A percentile compares a stretch with the other conserved stretches of the same genome.
phyloP scores from a whole-genome alignment of 2,888 invertebrate species.

The Drosophila pseudotalamancana region DNA sequence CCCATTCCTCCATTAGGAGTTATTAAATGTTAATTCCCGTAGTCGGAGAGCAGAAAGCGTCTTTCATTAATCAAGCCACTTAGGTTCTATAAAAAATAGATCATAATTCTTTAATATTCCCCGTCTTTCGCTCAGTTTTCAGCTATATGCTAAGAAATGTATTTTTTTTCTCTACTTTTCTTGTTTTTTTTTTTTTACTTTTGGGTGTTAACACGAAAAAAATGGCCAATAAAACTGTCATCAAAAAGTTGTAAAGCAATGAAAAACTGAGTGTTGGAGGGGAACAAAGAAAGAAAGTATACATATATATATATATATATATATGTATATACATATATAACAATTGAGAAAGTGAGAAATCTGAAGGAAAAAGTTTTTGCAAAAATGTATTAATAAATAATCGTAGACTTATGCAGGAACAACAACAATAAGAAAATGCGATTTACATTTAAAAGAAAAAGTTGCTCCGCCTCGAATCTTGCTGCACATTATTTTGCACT shows the following conservation, averaged over 20 bases:
- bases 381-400: slow-evolving; percentile 55
- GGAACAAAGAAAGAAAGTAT: background rate
- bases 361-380: slow-evolving; percentile 56
- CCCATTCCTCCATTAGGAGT: slow-evolving; percentile 23
- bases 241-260: slow-evolving; percentile 79
- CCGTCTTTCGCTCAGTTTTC: background rate
- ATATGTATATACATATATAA: slow-evolving; percentile 40
- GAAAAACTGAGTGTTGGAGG: slow-evolving; percentile 70
- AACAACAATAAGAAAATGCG: slow-evolving; percentile 9
- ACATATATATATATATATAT: too few species aligned
- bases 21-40: slow-evolving; percentile 15
- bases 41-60: background rate
- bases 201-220: slow-evolving; percentile 27
- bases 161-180: slow-evolving; percentile 5
- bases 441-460: slow-evolving; percentile 44
- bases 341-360: slow-evolving; percentile 31
- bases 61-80: slow-evolving; percentile 39
- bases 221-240: slow-evolving; percentile 75
- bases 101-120: slow-evolving; percentile 48
- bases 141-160: slow-evolving; percentile 40
- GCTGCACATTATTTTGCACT: slow-evolving; percentile 77
- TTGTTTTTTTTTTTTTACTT: slow-evolving; percentile 4
- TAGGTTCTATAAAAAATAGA: slow-evolving; percentile 48
- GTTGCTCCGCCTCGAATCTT: slow-evolving; percentile 15
- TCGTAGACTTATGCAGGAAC: slow-evolving; percentile 43